These are phyloP conservation scores for Sebastes cheni DNA, from an alignment of 2,797 vertebrate species.

Conservation along the genomic window DNA sequence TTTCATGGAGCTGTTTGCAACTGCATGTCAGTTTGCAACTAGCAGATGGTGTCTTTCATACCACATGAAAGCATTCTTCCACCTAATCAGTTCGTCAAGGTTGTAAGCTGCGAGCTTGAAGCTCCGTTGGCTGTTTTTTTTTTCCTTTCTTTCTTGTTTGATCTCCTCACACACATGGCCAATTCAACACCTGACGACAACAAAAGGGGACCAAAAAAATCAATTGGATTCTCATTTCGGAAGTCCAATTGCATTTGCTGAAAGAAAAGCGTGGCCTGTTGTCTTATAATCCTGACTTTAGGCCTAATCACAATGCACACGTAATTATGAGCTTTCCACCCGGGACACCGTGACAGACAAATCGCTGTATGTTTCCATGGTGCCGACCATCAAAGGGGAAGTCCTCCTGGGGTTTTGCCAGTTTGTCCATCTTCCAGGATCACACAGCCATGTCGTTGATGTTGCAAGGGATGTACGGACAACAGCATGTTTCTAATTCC, in stretches of 20 bases:
- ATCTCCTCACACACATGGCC: background rate
- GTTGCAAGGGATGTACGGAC: background rate
- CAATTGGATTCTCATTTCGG: slow-evolving; percentile 22
- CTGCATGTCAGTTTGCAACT: background rate
- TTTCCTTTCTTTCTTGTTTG: background rate
- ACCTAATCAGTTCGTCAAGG: slow-evolving; percentile 43
- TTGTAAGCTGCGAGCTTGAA: slow-evolving; percentile 8
- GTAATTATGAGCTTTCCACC: slow-evolving; percentile 71
- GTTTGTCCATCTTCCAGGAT: slow-evolving; percentile 30
- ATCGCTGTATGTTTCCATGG: slow-evolving; percentile 69
- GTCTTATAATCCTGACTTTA: slow-evolving; percentile 48
- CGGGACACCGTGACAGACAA: slow-evolving; percentile 48
- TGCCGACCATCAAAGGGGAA: slow-evolving; percentile 47
- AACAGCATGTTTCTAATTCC: background rate
- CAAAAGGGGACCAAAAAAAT: background rate
- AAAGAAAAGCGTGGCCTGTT: slow-evolving; percentile 10
- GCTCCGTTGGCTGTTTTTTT: background rate
- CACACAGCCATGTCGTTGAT: background rate
- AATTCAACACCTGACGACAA: background rate
- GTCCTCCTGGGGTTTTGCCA: slow-evolving; percentile 42
- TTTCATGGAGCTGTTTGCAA: background rate
- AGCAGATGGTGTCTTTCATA: slow-evolving; percentile 34
- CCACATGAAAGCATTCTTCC: slow-evolving; percentile 31
- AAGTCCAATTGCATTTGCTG: slow-evolving; percentile 45
- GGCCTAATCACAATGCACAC: slow-evolving; percentile 62